These are phyloP conservation scores for Leptinotarsa texana DNA, from an alignment of 1,140 invertebrate genomes.

Conservation along the genomic window DNA sequence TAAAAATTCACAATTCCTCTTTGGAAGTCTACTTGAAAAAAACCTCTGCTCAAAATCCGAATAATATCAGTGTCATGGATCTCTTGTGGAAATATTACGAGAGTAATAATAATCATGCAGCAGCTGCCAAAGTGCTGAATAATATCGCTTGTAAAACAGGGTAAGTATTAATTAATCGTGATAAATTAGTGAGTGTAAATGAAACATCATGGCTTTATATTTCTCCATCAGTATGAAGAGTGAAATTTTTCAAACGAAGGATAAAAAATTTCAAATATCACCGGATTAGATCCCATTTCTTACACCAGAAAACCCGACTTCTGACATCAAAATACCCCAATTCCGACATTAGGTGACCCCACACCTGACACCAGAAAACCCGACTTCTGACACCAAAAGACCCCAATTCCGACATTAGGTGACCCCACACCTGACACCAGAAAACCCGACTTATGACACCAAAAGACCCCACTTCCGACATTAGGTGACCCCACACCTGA, in stretches of 20 bases:
- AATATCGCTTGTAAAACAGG: conserved; percentile 82
- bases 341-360: no score
- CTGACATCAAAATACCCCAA: no score
- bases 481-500: no score
- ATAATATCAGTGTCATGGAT: conserved; percentile 74
- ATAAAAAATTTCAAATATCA: no score
- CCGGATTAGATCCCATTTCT: not conserved
- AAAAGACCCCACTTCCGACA: no score
- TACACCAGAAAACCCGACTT: not conserved
- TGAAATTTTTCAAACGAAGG: not conserved
- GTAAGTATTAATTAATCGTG: conserved; percentile 56
- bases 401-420: no score
- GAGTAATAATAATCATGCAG: conserved; percentile 85
- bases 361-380: no score
- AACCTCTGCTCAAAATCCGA: conserved; percentile 58
- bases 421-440: no score
- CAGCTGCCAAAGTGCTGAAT: conserved; percentile 90
- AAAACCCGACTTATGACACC: no score
- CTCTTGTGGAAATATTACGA: conserved; percentile 97
- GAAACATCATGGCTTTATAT: no score
- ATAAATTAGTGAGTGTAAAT: not conserved
- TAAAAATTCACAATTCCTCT: conserved; percentile 77
- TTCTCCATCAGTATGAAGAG: no score
- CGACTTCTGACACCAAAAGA: no score
- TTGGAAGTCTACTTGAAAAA: conserved; percentile 80